Evolutionary conservation across 2,888 invertebrate genomes (phyloP).

Genomic region (Drosophila mercatorum): DNA sequence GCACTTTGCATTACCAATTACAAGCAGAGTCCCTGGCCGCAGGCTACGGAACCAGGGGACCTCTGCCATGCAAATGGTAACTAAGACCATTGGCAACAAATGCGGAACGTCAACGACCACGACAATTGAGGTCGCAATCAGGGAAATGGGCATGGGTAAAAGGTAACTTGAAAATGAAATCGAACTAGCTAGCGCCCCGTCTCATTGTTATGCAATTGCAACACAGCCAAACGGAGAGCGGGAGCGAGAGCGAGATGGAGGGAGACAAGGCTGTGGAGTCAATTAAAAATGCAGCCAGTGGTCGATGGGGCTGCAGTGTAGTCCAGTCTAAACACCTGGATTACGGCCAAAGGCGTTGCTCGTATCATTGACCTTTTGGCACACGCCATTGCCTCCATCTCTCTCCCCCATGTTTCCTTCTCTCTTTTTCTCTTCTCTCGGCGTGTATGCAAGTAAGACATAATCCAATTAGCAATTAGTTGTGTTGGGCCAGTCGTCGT

Average conservation of each 20-base stretch:
- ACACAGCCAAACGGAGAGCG: conserved; percentile 6
- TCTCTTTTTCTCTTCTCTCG: background rate
- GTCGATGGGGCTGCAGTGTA: background rate
- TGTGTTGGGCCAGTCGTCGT: conserved; percentile 71
- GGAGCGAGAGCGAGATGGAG: conserved; percentile 1
- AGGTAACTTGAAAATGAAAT: conserved; percentile 39
- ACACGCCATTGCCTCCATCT: conserved; percentile 47
- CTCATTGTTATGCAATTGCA: conserved; percentile 79
- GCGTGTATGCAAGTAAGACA: conserved; percentile 57
- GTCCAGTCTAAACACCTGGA: conserved; percentile 41
- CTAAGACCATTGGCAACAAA: conserved; percentile 37
- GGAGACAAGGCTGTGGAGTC: conserved; percentile 47
- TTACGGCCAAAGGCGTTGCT: conserved; percentile 65
- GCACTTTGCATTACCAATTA: conserved; percentile 80
- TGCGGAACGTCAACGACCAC: conserved; percentile 56
- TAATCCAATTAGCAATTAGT: conserved; percentile 79
- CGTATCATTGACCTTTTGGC: conserved; percentile 75
- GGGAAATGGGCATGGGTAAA: conserved; percentile 21
- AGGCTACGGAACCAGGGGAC: conserved; percentile 6
- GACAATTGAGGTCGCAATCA: conserved; percentile 77
- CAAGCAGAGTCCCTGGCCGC: conserved; percentile 29
- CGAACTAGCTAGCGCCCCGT: conserved; percentile 44
- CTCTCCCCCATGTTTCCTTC: background rate
- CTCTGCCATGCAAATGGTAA: conserved; percentile 33
- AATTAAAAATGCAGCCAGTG: conserved; percentile 60